Conservation (phyloP, 2,888 invertebrate species). For the Nomada lathburiana region DNA sequence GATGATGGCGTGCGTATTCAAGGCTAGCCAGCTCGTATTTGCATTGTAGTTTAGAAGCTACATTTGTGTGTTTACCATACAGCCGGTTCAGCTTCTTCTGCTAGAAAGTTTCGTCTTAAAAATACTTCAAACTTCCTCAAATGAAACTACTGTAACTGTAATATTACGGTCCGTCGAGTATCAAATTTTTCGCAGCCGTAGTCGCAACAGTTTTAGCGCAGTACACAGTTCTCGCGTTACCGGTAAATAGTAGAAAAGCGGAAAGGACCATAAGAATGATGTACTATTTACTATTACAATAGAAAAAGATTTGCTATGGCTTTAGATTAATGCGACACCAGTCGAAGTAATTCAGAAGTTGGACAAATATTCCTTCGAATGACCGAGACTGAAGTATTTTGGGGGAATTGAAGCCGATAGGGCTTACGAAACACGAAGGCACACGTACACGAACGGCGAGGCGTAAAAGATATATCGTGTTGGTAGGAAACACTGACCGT, state of each 20-base stretch:
- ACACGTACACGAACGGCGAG: neutral
- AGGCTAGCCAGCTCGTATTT: slow-evolving; percentile 75
- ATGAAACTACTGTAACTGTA: neutral
- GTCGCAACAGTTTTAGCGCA: too few species aligned
- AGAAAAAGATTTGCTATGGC: too few species aligned
- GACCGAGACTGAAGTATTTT: too few species aligned
- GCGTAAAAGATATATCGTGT: slow-evolving; percentile 21
- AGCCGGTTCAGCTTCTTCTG: slow-evolving; percentile 38
- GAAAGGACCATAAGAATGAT: too few species aligned
- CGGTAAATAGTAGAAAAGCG: too few species aligned
- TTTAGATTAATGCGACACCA: too few species aligned
- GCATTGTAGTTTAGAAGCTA: slow-evolving; percentile 75
- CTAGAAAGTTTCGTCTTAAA: slow-evolving; percentile 39
- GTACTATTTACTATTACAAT: too few species aligned
- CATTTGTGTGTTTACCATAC: slow-evolving; percentile 40
- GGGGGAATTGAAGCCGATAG: too few species aligned
- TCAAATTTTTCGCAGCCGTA: too few species aligned
- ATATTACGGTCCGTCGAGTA: too few species aligned
- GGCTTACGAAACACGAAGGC: neutral
- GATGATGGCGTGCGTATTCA: slow-evolving; percentile 62
- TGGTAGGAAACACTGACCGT: slow-evolving; percentile 24
- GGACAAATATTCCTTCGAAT: neutral
- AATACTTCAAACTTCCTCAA: slow-evolving; percentile 24
- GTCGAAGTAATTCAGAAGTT: neutral
- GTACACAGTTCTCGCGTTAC: too few species aligned